A percentile compares a stretch with the other conserved stretches of the same genome.
These are phyloP conservation scores for Buphagus erythrorhynchus DNA, from an alignment of 2,797 vertebrate species.

Conservation along the genomic window DNA sequence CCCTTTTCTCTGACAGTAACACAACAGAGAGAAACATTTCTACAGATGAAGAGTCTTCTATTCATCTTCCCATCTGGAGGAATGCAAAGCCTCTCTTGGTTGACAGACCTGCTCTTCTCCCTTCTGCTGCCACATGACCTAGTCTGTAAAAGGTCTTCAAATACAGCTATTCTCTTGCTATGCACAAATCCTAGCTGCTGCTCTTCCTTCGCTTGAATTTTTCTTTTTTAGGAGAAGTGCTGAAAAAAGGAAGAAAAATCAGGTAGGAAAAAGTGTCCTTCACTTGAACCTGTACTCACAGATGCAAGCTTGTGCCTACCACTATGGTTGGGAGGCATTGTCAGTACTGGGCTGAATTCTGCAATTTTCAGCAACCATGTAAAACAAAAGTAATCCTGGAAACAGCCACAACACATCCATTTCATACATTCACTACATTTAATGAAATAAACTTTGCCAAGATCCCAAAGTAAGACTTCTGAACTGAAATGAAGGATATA, in stretches of 20 bases:
- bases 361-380: rapidly evolving
- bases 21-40: not conserved
- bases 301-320: not conserved
- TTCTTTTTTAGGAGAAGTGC: not conserved
- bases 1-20: not conserved
- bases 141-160: not conserved
- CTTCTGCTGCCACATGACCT: not conserved
- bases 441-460: not conserved
- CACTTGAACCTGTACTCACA: not conserved
- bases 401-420: not conserved
- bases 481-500: not conserved
- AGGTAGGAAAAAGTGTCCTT: not conserved
- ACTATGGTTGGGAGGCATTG: not conserved
- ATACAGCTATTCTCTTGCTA: not conserved
- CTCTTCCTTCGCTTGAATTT: not conserved
- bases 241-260: not conserved
- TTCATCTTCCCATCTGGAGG: not conserved
- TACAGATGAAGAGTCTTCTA: not conserved
- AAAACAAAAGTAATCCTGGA: not conserved
- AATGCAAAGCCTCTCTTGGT: not conserved
- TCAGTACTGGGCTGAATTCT: not conserved
- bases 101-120: not conserved
- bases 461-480: not conserved
- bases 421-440: not conserved
- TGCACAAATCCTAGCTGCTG: not conserved